Base-by-base conservation (phyloP, 2,888 invertebrate species). In the Hedychridium roseum region DNA sequence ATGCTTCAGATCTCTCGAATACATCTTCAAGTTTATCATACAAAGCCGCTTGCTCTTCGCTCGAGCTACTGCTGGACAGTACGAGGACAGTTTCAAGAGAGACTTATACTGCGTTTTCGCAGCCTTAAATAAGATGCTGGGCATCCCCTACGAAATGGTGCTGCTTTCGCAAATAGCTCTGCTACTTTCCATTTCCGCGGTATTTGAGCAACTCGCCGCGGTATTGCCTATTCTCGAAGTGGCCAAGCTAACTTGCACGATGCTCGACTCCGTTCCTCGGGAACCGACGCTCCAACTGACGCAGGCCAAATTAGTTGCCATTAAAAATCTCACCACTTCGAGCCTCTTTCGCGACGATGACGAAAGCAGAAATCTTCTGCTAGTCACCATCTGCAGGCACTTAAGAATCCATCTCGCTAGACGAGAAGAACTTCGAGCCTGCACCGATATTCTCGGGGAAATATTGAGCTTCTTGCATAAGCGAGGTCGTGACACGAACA, bases 11-110 rank as follows among this genome's bases (percentile, higher is more conserved):
- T 94, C 94, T 0, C 81, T 96, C 32, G 95, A 95, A 72, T 94
- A 94, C 54, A 92, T 97, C 61, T 94, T 96, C 79, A 91, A 95
- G 57, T 86, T 97, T 65, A 91, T 96, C 1, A 94, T 96, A 26
- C 91, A 95, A 64, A 96, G 95, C 30, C 83, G 94, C 3, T 78
- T 91, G 27, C 74, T 94, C 27, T 94, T 94, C 80, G 88, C 92
- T 0, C 83, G 92, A 12, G 94, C 94, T 0, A 94, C 92, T 0
- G 92, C 91, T 5, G 93, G 92, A 0, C 90, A 92, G 77, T 92
- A 90, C 71, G 94, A 94, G 71, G 94, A 94, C 70, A 90, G 90
- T 66, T 95, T 95, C 73, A 82, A 89, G 6, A 77, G 89, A 11
- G 94, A 94, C 72, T 84, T 95, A 11, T 86, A 92, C 59, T 88